Evolutionary conservation across 2,888 invertebrate genomes (phyloP), one percentile per base, ranked within the genome.

Genomic region (Sericinus montela): DNA sequence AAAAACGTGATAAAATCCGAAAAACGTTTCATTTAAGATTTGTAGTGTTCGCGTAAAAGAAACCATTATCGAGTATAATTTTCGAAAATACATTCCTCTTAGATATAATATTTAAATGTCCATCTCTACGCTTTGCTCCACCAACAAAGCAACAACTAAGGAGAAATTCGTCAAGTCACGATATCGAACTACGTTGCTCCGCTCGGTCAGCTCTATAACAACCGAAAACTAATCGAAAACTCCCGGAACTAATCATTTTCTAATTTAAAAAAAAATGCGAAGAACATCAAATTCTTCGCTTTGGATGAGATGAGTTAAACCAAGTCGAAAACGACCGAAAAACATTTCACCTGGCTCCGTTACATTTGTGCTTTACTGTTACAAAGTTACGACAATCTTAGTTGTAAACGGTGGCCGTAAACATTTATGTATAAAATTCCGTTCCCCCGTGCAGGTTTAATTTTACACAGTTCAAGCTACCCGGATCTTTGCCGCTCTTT

Each of bases 141-240:
- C 69, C 69, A 75, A 81, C 76, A 81, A 81, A 80, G 79, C 67
- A 71, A 67, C 62, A 67, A 60, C 69, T 67, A 67, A 70, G 59
- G 57, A 75, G 80, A 85, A 32, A 84, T 84, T 72, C 75, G 85
- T 78, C 83, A 70, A 84, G 86, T 86, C 87, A 87, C 76, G 80
- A 69, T 63, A 60, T 55, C 63, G 59, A 62, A 53, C 65, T 58
- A 58, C 63, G 57, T 63, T 60, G 54, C 65, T 58, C 59, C 63
- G 57, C 63, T 60, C 64, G 58, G 56, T 63, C 62, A 55, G 54
- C 57, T 56, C 56, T 55, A 65, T 71, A 72, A 74, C 74, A 75
- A 68, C 78, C 82, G 69, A 83, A 83, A 79, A 73, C 77, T 80
- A 84, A 85, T 84, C 84, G 75, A 83, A 83, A 81, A 79, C 76